Evolutionary conservation across 2,797 vertebrate species (phyloP).

Genomic region (Cuniculus paca): DNA sequence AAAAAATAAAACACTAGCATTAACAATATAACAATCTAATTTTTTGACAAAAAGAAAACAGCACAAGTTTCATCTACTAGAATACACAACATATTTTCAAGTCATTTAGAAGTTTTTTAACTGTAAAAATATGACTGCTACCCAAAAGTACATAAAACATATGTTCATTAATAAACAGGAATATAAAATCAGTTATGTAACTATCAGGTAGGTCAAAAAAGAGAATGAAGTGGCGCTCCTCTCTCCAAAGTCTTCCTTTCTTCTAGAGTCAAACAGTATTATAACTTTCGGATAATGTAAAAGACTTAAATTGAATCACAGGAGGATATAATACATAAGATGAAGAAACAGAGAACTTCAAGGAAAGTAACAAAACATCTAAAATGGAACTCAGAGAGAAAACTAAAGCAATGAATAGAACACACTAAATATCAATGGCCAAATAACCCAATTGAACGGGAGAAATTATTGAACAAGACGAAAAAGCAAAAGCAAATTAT

Average conservation of each 20-base stretch:
- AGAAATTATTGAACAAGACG: neutral
- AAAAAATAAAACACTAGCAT: neutral
- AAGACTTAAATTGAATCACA: neutral
- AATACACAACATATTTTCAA: neutral
- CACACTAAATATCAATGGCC: neutral
- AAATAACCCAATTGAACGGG: constrained; percentile 23
- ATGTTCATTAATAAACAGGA: neutral
- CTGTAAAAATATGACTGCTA: neutral
- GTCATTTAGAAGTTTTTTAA: neutral
- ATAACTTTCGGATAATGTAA: neutral
- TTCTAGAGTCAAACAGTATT: neutral
- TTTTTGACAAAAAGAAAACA: neutral
- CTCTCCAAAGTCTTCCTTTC: neutral
- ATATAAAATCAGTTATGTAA: neutral
- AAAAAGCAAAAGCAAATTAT: neutral
- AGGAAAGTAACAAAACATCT: neutral
- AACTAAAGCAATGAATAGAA: neutral
- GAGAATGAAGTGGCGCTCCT: neutral
- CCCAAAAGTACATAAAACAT: neutral
- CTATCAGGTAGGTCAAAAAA: neutral
- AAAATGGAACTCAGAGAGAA: constrained; percentile 1
- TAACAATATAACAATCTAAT: neutral
- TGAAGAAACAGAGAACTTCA: neutral
- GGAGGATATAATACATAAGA: neutral
- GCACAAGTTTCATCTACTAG: neutral